Evolutionary conservation across 2,113 vertebrate species (phyloP).

Genomic region (Mola mola): DNA sequence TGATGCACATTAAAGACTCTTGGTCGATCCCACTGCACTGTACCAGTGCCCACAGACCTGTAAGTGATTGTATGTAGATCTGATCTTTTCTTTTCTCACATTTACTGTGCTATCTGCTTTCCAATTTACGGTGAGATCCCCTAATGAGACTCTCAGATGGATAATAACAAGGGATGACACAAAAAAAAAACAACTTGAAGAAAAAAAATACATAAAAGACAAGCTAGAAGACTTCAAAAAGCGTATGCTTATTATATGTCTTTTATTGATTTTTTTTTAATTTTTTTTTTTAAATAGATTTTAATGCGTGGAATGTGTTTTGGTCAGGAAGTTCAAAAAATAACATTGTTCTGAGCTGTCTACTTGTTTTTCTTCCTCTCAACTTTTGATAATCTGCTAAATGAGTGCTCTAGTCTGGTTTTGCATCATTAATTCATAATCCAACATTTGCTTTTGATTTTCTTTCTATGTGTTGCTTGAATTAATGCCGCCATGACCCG

Average conservation of each 20-base stretch:
- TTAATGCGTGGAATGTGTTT: slow-evolving; percentile 92
- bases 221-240: slow-evolving; percentile 79
- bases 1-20: slow-evolving; percentile 87
- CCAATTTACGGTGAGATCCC: slow-evolving; percentile 82
- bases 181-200: slow-evolving; percentile 44
- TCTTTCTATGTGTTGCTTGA: slow-evolving; percentile 68
- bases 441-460: slow-evolving; percentile 68
- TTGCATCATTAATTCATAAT: slow-evolving; percentile 80
- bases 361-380: slow-evolving; percentile 73
- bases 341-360: slow-evolving; percentile 90
- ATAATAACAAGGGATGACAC: slow-evolving; percentile 59
- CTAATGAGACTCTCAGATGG: slow-evolving; percentile 81
- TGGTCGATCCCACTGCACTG: slow-evolving; percentile 90
- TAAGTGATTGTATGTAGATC: slow-evolving; percentile 93
- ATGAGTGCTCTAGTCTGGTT: slow-evolving; percentile 89
- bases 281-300: slow-evolving; percentile 88
- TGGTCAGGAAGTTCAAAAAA: slow-evolving; percentile 89
- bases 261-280: slow-evolving; percentile 83
- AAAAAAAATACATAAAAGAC: slow-evolving; percentile 53
- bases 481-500: slow-evolving; percentile 39
- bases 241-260: slow-evolving; percentile 89
- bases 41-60: slow-evolving; percentile 93
- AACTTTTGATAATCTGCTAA: slow-evolving; percentile 83
- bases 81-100: slow-evolving; percentile 84
- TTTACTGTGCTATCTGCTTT: slow-evolving; percentile 90